phyloP scores from a whole-genome alignment of 2,797 vertebrate genomes.

The Propithecus deckenii region DNA sequence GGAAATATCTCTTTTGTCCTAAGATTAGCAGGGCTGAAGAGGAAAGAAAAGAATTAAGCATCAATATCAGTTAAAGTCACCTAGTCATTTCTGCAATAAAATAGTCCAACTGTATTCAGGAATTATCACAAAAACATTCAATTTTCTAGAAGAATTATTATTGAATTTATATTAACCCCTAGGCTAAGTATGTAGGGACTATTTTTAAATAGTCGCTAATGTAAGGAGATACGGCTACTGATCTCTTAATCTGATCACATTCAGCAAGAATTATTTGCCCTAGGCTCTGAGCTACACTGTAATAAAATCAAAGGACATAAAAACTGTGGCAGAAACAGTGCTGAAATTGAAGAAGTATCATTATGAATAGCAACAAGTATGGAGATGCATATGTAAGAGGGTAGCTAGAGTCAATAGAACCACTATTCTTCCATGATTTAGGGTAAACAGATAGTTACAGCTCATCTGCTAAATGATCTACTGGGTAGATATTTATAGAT shows the following conservation, averaged over 20 bases:
- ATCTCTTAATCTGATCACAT: slow-evolving; percentile 72
- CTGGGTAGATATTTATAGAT: neutral
- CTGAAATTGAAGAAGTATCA: slow-evolving; percentile 64
- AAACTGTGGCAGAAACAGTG: slow-evolving; percentile 49
- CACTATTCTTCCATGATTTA: neutral
- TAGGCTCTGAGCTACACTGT: slow-evolving; percentile 48
- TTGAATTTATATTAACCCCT: slow-evolving; percentile 82
- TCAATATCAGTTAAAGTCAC: slow-evolving; percentile 62
- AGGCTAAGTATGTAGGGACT: slow-evolving; percentile 73
- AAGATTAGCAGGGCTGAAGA: slow-evolving; percentile 68
- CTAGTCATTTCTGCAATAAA: slow-evolving; percentile 67
- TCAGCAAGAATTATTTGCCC: slow-evolving; percentile 67
- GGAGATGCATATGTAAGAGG: slow-evolving; percentile 58
- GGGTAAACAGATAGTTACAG: slow-evolving; percentile 32
- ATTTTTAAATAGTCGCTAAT: slow-evolving; percentile 79
- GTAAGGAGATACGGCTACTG: slow-evolving; percentile 74
- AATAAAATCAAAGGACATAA: slow-evolving; percentile 69
- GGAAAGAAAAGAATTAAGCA: slow-evolving; percentile 65
- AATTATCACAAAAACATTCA: slow-evolving; percentile 79
- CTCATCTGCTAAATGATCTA: slow-evolving; percentile 37
- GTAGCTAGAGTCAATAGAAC: neutral
- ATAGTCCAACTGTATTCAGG: slow-evolving; percentile 69
- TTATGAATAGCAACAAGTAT: slow-evolving; percentile 69
- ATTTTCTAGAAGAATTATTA: slow-evolving; percentile 81
- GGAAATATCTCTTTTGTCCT: slow-evolving; percentile 68